Percentiles rank a stretch among this genome's conserved stretches.
These are phyloP conservation scores for Sinentomon sp. DNA, from an alignment of 2,888 invertebrate genomes.

Conservation along the genomic window DNA sequence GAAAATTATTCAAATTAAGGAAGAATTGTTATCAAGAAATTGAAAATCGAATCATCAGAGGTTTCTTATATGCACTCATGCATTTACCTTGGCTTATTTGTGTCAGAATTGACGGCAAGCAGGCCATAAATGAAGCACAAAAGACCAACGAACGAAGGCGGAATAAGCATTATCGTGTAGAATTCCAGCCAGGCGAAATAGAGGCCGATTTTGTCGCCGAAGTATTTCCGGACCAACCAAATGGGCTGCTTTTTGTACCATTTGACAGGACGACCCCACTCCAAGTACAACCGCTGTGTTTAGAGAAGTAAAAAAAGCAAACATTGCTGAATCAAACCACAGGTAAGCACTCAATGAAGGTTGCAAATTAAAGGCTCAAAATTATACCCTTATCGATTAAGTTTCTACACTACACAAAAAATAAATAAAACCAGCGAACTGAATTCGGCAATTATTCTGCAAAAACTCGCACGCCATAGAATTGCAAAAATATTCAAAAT, in stretches of 20 bases:
- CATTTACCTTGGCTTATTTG: constrained; percentile 42
- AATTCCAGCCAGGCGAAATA: constrained; percentile 86
- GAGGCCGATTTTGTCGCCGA: constrained; percentile 68
- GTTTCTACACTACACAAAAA: constrained; percentile 4
- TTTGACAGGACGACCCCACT: constrained; percentile 69
- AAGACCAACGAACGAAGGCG: constrained; percentile 58
- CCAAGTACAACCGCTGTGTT: constrained; percentile 50
- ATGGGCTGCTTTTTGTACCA: constrained; percentile 84
- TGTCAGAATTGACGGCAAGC: constrained; percentile 47
- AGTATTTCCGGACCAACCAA: constrained; percentile 60
- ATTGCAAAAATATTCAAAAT: too few species aligned
- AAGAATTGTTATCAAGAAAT: not conserved
- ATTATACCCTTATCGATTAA: constrained; percentile 2
- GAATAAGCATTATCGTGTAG: constrained; percentile 65
- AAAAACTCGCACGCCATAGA: too few species aligned
- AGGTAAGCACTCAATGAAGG: not conserved
- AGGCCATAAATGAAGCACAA: constrained; percentile 65
- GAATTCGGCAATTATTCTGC: not conserved
- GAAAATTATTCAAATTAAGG: not conserved
- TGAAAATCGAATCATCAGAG: not conserved
- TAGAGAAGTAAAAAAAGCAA: constrained; percentile 4
- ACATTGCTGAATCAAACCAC: not conserved
- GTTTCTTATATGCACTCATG: not conserved
- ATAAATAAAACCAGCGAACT: too few species aligned
- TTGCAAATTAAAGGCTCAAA: constrained; percentile 5